Percentiles rank a stretch among this genome's conserved stretches.
These are phyloP conservation scores for Sebastes nivosus DNA, from an alignment of 2,797 vertebrate species.

Conservation along the genomic window DNA sequence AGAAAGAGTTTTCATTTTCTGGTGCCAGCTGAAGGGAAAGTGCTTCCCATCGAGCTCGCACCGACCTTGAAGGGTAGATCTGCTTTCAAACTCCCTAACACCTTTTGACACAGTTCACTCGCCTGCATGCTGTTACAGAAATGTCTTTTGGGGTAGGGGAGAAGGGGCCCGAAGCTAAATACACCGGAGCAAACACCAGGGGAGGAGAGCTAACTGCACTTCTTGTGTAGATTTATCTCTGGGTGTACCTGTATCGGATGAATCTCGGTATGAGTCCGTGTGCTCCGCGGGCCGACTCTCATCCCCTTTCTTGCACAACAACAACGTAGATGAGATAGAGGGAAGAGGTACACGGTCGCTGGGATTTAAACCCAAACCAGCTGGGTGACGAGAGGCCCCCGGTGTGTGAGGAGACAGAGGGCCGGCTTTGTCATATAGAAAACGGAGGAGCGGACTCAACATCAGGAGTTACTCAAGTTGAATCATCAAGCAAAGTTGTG, in stretches of 20 bases:
- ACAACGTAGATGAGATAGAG: constrained; percentile 57
- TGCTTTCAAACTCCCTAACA: constrained; percentile 83
- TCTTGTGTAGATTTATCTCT: constrained; percentile 57
- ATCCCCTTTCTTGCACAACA: constrained; percentile 56
- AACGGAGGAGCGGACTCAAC: constrained; percentile 60
- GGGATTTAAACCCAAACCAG: constrained; percentile 77
- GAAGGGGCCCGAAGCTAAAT: constrained; percentile 64
- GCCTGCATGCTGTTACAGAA: constrained; percentile 80
- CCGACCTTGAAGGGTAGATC: constrained; percentile 79
- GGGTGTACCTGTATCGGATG: constrained; percentile 65
- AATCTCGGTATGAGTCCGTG: constrained; percentile 44
- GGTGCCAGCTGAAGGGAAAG: constrained; percentile 58
- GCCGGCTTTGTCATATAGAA: constrained; percentile 63
- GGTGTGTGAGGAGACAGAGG: constrained; percentile 60
- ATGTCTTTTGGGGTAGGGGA: constrained; percentile 63
- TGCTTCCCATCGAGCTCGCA: constrained; percentile 65
- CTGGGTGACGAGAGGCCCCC: constrained; percentile 69
- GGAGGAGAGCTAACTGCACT: constrained; percentile 44
- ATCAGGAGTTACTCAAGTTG: constrained; percentile 70
- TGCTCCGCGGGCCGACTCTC: constrained; percentile 35
- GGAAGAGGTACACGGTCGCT: constrained; percentile 35
- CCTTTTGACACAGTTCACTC: constrained; percentile 79
- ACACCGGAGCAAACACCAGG: constrained; percentile 59
- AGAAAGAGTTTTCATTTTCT: constrained; percentile 62
- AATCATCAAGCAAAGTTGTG: constrained; percentile 31